Base-by-base conservation (phyloP, 2,888 invertebrate species). In the Lysandra coridon region DNA sequence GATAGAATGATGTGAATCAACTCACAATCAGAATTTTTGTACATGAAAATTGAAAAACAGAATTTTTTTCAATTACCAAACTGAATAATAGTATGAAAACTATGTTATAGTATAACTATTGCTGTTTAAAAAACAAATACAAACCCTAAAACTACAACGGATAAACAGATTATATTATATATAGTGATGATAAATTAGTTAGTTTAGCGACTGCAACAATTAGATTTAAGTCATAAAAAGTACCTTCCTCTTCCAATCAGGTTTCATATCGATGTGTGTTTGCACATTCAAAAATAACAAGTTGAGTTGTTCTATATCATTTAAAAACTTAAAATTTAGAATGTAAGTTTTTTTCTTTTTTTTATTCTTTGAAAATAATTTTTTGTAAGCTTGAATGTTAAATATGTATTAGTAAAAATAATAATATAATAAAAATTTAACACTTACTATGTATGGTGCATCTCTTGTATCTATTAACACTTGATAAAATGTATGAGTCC, bases 401-500 rank as follows among this genome's bases (percentile, higher is more conserved):
- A 30, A 14, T 33, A 44, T 44, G 17, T 44, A 10, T 73, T 2
- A 60, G 49, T 75, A 7, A 79, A 44, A 23, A 79, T 10, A 17
- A 37, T 74, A 17, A 73, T 79, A 14, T 10, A 69, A 73, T 73
- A 60, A 73, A 44, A 53, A 64, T 53, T 23, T 10, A 73, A 73
- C 64, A 96, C 97, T 96, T 95, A 98, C 98, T 95, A 99, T 99
- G 90, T 97, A 98, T 7, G 99, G 98, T 87, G 98, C 99, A 95
- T 99, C 99, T 87, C 99, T 95, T 81, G 98, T 97, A 91, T 99
- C 99, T 84, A 99, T 99, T 73, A 99, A 95, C 73, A 99, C 99
- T 95, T 99, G 99, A 91, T 99, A 99, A 91, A 99, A 99, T 64
- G 98, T 98, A 86, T 99, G 98, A 7, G 98, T 97, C 88, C 97